Evolutionary conservation across 2,888 invertebrate genomes (phyloP), one percentile per base, ranked within the genome.

Genomic region (Zelleria hepariella): DNA sequence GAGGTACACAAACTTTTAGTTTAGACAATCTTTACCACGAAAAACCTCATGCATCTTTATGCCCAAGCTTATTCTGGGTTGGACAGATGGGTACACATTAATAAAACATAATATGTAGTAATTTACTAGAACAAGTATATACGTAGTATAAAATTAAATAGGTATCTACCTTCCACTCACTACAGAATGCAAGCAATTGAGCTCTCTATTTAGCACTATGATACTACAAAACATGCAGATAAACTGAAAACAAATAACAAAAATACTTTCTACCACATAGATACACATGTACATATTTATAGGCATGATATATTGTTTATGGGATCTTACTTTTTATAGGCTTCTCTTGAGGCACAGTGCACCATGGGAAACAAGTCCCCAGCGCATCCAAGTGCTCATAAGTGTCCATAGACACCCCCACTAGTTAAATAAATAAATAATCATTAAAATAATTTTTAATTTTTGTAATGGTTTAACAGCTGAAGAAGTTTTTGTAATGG

Each of bases 291-390:
- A 42, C 10, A 42, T 15, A 42, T 3, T 15, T 10, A 42, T 42
- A 15, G 32, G 15, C 10, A 42, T 15, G 15, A 15, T 42, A 15
- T 15, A 42, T 15, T 42, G 10, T 15, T 2, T 0, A 4, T 42
- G 15, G 32, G 1, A 10, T 67, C 85, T 84, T 85, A 86, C 86
- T 81, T 78, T 80, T 78, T 67, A 78, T 76, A 61, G 80, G 78
- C 71, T 80, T 81, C 64, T 82, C 83, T 73, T 84, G 85, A 62
- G 82, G 76, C 73, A 84, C 75, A 61, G 91, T 87, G 81, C 94
- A 94, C 93, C 94, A 94, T 65, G 94, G 94, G 81, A 94, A 94
- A 81, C 94, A 94, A 73, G 94, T 93, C 67, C 93, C 93, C 85
- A 94, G 88, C 65, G 92, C 93, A 85, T 94, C 93, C 83, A 93